Percentiles rank a stretch among this genome's conserved stretches.
These are phyloP conservation scores for Pammene fasciana DNA, from an alignment of 2,888 invertebrate species.

Conservation along the genomic window DNA sequence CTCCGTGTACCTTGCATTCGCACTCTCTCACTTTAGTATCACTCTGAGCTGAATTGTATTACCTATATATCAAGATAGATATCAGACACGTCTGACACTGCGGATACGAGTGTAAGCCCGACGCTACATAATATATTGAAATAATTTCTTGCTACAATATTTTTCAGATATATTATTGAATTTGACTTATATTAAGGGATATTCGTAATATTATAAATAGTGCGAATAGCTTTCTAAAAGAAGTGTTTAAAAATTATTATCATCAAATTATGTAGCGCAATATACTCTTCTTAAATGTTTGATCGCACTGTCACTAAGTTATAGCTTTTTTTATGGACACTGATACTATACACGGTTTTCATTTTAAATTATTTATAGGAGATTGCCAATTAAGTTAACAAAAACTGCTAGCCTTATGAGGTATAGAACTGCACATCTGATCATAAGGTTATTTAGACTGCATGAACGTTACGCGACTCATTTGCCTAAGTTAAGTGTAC, in stretches of 20 bases:
- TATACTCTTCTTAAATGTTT: not conserved
- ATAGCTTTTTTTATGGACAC: not conserved
- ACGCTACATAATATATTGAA: conserved; percentile 2
- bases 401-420: too few relatives aligned
- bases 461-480: too few relatives aligned
- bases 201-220: too few relatives aligned
- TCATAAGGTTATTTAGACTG: too few relatives aligned
- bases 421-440: too few relatives aligned
- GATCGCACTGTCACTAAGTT: not conserved
- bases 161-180: not conserved
- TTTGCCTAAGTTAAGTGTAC: too few relatives aligned
- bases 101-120: conserved; percentile 18
- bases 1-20: conserved; percentile 32
- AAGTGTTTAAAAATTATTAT: too few relatives aligned
- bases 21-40: conserved; percentile 39
- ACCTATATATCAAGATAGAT: conserved; percentile 7
- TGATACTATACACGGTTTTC: too few relatives aligned
- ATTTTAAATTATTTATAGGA: too few relatives aligned
- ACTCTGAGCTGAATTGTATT: conserved; percentile 36
- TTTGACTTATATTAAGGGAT: not conserved
- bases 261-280: too few relatives aligned
- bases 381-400: not conserved
- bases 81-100: conserved; percentile 1
- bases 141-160: conserved; percentile 1
- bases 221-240: too few relatives aligned